phyloP scores from a whole-genome alignment of 2,888 invertebrate genomes.

The Ethmia dodecea region DNA sequence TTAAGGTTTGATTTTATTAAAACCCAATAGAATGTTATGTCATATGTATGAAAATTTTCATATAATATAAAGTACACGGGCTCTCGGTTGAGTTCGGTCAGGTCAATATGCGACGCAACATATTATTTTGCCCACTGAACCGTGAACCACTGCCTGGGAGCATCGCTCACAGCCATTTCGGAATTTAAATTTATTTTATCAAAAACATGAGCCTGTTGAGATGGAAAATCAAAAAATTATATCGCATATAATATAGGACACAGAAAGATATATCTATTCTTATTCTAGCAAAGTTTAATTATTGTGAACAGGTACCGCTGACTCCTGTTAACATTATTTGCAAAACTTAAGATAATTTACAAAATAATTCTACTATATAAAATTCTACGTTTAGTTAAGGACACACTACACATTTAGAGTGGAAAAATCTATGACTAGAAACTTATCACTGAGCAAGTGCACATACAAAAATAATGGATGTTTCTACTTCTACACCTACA shows the following conservation, averaged over 20 bases:
- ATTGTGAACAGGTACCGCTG: conserved; percentile 43
- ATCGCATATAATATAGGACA: no score
- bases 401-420: conserved; percentile 3
- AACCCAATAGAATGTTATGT: no score
- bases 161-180: no score
- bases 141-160: conserved; percentile 35
- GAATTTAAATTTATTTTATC: neutral
- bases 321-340: no score
- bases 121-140: conserved; percentile 48
- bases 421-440: conserved; percentile 7
- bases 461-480: conserved; percentile 33
- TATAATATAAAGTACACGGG: neutral
- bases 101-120: conserved; percentile 30
- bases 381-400: neutral
- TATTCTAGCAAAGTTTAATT: conserved; percentile 8
- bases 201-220: no score
- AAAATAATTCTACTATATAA: conserved; percentile 11
- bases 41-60: no score
- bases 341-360: neutral
- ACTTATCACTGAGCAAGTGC: neutral
- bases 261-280: no score
- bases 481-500: conserved; percentile 23
- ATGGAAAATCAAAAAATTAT: no score
- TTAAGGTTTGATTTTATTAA: no score
- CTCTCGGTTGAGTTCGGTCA: conserved; percentile 15